Evolutionary conservation across 1,140 invertebrate species (phyloP).

Genomic region (Carposina sasakii): DNA sequence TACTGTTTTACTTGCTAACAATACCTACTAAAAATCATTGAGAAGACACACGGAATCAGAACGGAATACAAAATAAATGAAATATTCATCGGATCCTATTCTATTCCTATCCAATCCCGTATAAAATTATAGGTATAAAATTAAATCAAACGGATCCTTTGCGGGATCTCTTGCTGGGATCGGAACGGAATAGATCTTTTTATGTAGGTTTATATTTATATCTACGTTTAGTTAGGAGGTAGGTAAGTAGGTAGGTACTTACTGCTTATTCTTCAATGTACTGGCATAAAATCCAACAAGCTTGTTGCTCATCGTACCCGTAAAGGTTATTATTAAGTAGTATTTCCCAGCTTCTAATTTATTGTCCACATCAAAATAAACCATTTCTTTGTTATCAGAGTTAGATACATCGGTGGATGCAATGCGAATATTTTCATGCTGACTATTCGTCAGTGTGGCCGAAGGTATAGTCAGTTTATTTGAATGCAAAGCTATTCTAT

Average conservation of each 20-base stretch:
- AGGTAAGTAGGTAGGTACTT: slow-evolving; percentile 40
- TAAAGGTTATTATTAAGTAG: slow-evolving; percentile 38
- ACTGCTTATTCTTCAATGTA: slow-evolving; percentile 47
- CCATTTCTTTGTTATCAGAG: slow-evolving; percentile 35
- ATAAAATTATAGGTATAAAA: no score
- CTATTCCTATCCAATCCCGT: no score
- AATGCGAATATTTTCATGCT: slow-evolving; percentile 24
- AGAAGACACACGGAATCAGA: no score
- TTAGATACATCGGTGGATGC: slow-evolving; percentile 13
- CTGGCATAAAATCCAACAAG: slow-evolving; percentile 63
- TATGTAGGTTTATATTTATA: no score
- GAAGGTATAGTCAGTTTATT: slow-evolving; percentile 40
- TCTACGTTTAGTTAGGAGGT: no score
- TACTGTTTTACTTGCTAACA: no score
- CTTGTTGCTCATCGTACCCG: slow-evolving; percentile 46
- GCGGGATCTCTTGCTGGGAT: no score
- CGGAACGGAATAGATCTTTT: no score
- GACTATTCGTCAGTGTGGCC: slow-evolving; percentile 22
- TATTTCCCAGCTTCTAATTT: slow-evolving; percentile 28
- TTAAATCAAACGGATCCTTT: no score
- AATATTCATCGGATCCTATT: no score
- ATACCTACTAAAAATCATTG: no score
- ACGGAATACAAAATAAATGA: no score
- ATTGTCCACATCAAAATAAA: slow-evolving; percentile 34
- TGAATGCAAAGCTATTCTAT: slow-evolving; percentile 42